A percentile compares a stretch with the other conserved stretches of the same genome.
phyloP scores from a whole-genome alignment of 2,888 invertebrate species.

The Erpobdella octoculata region DNA sequence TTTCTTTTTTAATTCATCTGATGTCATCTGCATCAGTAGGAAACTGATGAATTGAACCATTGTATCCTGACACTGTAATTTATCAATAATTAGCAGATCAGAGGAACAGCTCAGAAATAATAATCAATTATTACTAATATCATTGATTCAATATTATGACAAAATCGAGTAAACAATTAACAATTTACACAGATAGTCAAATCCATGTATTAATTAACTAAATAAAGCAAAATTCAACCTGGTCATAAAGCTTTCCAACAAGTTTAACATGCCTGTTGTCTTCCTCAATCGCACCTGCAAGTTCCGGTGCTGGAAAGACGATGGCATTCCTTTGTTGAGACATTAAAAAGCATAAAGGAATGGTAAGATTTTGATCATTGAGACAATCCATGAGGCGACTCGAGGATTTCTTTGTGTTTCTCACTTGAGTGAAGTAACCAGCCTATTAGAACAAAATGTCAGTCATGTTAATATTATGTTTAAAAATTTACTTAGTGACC shows the following conservation, averaged over 20 bases:
- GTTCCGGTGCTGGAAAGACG: conserved; percentile 59
- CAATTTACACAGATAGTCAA: too few species aligned
- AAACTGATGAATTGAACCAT: conserved; percentile 95
- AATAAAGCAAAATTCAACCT: conserved; percentile 55
- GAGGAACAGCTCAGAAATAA: neutral
- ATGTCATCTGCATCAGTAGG: conserved; percentile 80
- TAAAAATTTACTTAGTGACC: neutral
- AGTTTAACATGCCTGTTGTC: conserved; percentile 59
- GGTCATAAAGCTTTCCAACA: conserved; percentile 68
- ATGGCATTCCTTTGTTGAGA: conserved; percentile 95
- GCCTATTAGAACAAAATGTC: conserved; percentile 60
- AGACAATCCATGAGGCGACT: conserved; percentile 87
- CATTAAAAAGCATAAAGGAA: conserved; percentile 79
- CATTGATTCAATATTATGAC: neutral
- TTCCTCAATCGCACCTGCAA: conserved; percentile 38
- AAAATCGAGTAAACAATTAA: too few species aligned
- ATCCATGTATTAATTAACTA: neutral
- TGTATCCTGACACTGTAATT: conserved; percentile 83
- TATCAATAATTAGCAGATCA: neutral
- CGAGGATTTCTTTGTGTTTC: conserved; percentile 91
- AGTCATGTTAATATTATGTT: neutral
- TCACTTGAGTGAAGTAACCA: conserved; percentile 90
- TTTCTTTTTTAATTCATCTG: conserved; percentile 81
- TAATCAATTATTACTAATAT: neutral
- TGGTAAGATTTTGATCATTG: conserved; percentile 80